Base-by-base conservation (phyloP, 1,140 invertebrate genomes). In the Palaemon carinicauda region DNA sequence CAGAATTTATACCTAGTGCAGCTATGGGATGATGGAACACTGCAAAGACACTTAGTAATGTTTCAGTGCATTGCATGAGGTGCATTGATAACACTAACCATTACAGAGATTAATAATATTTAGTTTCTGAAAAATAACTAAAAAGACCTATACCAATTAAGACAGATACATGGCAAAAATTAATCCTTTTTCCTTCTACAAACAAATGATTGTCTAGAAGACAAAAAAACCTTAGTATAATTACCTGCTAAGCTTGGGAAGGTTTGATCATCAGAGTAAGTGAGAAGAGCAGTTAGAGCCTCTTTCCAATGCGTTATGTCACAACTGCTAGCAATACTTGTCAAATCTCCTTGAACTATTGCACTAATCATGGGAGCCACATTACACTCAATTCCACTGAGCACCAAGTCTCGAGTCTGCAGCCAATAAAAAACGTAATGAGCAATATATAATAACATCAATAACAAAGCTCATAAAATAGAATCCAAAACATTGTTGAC, bases 261-360 rank as follows among this genome's bases (percentile, higher is more conserved):
- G 89, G 95, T 94, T 81, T 93, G 92, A 69, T 93, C 92, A 87
- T 91, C 92, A 31, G 94, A 94, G 92, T 98, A 96, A 14, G 96
- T 97, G 27, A 98, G 92, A 54, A 95, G 93, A n/a, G 96, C 95
- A 1, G 96, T 95, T 19, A 98, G 91, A 19, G 95, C 95, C 91
- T 97, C 95, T 90, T 96, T 96, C 97, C 97, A 98, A 89, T 95
- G 95, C 33, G 92, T 92, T 50, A 97, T 92, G 54, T 96, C 94
- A 91, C 96, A 96, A 82, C 93, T 94, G 41, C 92, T 92, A n/a
- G 97, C 94, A 80, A 98, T 93, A 69, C 94, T 92, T 19, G 92
- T 92, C 96, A 97, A 98, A 91, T 96, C 95, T 89, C 95, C 94
- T 60, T 93, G 94, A 9, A 97, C 95, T 87, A 98, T 92, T n/a